Base-by-base conservation (phyloP, 2,888 invertebrate genomes). In the Ectropis crepuscularia region DNA sequence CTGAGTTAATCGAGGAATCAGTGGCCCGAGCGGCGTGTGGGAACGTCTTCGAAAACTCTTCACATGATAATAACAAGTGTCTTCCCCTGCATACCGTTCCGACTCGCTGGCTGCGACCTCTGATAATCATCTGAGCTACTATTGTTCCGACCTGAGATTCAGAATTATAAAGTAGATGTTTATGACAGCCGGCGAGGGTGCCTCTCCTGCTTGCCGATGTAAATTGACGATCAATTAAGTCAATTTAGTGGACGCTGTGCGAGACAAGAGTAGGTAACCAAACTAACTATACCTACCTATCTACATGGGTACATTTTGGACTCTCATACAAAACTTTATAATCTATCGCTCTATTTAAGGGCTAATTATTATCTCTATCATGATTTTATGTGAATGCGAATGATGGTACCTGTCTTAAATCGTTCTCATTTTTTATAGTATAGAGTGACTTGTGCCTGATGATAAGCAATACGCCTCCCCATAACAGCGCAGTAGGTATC, bases 1-100 rank as follows among this genome's bases (percentile, higher is more conserved):
- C 88, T 86, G 85, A 86, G 87, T 83, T 87, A 87, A 90, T 88
- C 86, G 83, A 86, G 85, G 82, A 90, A 90, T 90, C 91, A 89
- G 86, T 85, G 88, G 85, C 76, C 77, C 75, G 79, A 63, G 73
- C 65, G 71, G 73, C 72, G 75, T 78, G 92, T 92, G 92, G 91
- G 92, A 92, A 91, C 89, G 87, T 89, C 90, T 90, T 90, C 83
- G 85, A 88, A 90, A 89, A 81, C 73, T 92, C 91, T 92, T 92
- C 92, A 90, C 92, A 92, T 92, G 90, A 87, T 87, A 86, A 83
- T 85, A 88, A 87, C 86, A 83, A 83, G 83, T 78, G 81, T 78
- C 82, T 85, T 86, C 88, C 89, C 89, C 88, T 80, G 84, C 89
- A 90, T 88, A 86, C 79, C 88, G 90, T 91, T 91, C 89, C 87